Evolutionary conservation across 2,888 invertebrate genomes (phyloP), one percentile per base, ranked within the genome.

Genomic region (Euzetes globulus): DNA sequence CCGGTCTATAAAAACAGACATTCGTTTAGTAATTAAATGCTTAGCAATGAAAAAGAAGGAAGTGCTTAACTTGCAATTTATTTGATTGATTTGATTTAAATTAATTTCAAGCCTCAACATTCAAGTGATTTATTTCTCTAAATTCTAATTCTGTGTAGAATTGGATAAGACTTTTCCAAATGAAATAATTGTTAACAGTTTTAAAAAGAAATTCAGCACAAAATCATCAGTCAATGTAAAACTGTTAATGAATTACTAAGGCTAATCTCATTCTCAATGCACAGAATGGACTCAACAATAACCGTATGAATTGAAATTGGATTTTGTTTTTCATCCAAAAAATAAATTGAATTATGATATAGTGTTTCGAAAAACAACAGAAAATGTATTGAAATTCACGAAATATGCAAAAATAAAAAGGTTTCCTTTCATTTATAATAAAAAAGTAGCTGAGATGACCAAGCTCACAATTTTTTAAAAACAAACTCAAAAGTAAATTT

Each of bases 1-100:
- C 72, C 19, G 72, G 72, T 72, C 72, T 72, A 60, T 41, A 58
- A 60, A 27, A 5, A 4, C 19, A 60, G 7, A 4, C 19, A 60
- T 19, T 17, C 1, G 33, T 27, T 19, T 19, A 60, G 19, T 17
- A 11, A 29, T 7, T 15, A 13, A 37, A 17, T n/a, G 13, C 4
- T 17, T 5, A 55, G 27, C 33, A 11, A 37, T 37, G n/a, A 1
- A 58, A n/a, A 33, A 41, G 22, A 33, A 41, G 13, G 9, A 19
- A 33, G 13, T 13, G 4, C 1, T 22, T 65, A 29, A 37, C 33
- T 65, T 13, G 19, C 25, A 27, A 58, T 58, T 37, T 17, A 37
- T 37, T 19, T 65, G 33, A 65, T 65, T 65, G 63, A 65, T 65
- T 65, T n/a, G 9, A 2, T 65, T 19, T n/a, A 11, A 65, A 37